A percentile compares a stretch with the other conserved stretches of the same genome.
phyloP scores from a whole-genome alignment of 2,888 invertebrate species.

The Tachina lurida region DNA sequence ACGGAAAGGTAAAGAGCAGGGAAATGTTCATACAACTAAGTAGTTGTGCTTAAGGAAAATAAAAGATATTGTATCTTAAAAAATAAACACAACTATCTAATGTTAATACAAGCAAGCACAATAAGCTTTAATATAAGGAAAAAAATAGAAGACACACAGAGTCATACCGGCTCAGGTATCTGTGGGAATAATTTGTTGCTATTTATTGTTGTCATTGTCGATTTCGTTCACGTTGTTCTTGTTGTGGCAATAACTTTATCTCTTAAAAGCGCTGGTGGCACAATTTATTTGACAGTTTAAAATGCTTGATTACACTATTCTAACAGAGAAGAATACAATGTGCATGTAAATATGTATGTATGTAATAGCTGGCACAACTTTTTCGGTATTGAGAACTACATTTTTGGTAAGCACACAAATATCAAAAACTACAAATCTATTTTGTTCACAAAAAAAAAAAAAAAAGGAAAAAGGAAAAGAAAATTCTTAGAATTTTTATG shows the following conservation, averaged over 20 bases:
- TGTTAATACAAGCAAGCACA: slow-evolving; percentile 45
- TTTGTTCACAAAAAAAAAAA: slow-evolving; percentile 5
- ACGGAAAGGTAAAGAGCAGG: slow-evolving; percentile 9
- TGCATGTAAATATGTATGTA: slow-evolving; percentile 1
- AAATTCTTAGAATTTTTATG: slow-evolving; percentile 49
- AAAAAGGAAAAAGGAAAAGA: slow-evolving; percentile 35
- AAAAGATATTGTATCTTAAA: slow-evolving; percentile 29
- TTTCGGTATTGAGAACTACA: slow-evolving; percentile 16
- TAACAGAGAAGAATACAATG: slow-evolving; percentile 16
- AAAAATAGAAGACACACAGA: slow-evolving; percentile 21
- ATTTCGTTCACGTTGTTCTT: slow-evolving; percentile 49
- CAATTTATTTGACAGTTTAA: slow-evolving; percentile 71
- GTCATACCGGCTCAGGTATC: slow-evolving; percentile 60
- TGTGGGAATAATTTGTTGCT: slow-evolving; percentile 71
- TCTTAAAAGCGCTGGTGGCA: slow-evolving; percentile 67
- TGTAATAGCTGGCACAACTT: slow-evolving; percentile 16
- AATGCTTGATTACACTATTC: slow-evolving; percentile 69
- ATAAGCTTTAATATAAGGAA: slow-evolving; percentile 4
- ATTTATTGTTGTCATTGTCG: slow-evolving; percentile 66
- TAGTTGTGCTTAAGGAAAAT: background rate
- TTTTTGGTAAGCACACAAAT: slow-evolving; percentile 19
- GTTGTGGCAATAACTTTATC: slow-evolving; percentile 60
- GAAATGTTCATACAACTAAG: slow-evolving; percentile 11
- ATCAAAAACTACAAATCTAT: slow-evolving; percentile 7
- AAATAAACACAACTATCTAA: slow-evolving; percentile 62